These are phyloP conservation scores for Oryzias celebensis DNA, from an alignment of 2,113 vertebrate species.

Conservation along the genomic window DNA sequence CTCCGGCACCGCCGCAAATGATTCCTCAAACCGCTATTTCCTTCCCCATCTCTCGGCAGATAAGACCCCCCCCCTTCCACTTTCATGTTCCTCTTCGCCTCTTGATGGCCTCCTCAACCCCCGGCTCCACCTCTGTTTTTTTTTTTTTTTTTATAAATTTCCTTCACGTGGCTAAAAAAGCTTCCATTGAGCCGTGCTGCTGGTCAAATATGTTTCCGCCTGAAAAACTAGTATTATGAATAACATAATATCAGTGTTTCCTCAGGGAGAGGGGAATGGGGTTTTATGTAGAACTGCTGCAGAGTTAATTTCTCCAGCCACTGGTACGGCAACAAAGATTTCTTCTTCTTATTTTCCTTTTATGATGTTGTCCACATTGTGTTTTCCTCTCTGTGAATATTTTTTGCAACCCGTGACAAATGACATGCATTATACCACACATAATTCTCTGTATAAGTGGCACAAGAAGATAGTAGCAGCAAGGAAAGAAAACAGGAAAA, in stretches of 20 bases:
- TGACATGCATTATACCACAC: no score
- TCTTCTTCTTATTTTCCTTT: not conserved
- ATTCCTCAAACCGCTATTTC: constrained; percentile 71
- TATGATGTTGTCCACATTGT: not conserved
- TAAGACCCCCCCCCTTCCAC: constrained; percentile 56
- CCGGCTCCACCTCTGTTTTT: constrained; percentile 9
- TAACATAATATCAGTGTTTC: not conserved
- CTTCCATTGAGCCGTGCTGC: not conserved
- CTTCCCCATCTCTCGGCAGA: constrained; percentile 62
- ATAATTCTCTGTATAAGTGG: no score
- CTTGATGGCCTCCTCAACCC: constrained; percentile 43
- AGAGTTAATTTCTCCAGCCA: not conserved
- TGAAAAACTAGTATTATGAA: constrained; percentile 6
- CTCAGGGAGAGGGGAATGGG: not conserved
- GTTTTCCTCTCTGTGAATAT: no score
- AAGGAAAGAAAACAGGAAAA: not conserved
- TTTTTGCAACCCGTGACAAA: no score
- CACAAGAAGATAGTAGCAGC: not conserved
- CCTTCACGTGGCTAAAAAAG: constrained; percentile 24
- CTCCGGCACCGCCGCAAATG: constrained; percentile 53
- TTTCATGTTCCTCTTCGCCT: constrained; percentile 58
- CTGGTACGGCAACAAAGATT: not conserved
- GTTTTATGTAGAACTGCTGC: not conserved
- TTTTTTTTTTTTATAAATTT: constrained; percentile 30
- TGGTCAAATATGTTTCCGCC: constrained; percentile 26